Evolutionary conservation across 2,113 vertebrate genomes (phyloP).

Genomic region (Eublepharis macularius): DNA sequence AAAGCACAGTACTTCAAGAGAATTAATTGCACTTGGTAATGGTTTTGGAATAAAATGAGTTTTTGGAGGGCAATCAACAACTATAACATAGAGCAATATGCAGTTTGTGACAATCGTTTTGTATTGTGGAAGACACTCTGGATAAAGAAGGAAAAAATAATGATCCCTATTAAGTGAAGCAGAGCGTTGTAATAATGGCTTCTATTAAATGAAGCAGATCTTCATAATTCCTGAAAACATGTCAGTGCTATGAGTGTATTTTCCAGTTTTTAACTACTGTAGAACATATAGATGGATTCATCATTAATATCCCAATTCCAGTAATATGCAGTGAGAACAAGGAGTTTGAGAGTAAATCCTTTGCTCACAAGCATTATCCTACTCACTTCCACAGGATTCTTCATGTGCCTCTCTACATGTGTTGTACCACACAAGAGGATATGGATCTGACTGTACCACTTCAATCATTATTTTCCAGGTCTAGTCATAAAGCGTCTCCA

Average conservation of each 20-base stretch:
- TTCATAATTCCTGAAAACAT: neutral
- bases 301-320: neutral
- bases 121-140: neutral
- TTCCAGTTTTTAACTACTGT: neutral
- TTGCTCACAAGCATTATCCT: neutral
- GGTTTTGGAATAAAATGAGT: neutral
- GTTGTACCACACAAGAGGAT: neutral
- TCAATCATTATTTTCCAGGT: neutral
- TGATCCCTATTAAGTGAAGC: slow-evolving; percentile 29
- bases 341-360: neutral
- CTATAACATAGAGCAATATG: accelerated
- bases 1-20: neutral
- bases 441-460: neutral
- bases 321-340: neutral
- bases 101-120: neutral
- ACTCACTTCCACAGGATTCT: neutral
- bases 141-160: neutral
- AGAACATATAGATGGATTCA: neutral
- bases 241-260: neutral
- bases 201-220: neutral
- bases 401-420: no score
- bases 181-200: neutral
- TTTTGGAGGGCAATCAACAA: slow-evolving; percentile 7
- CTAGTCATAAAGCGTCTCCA: neutral
- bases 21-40: neutral